Conservation (phyloP, 1,140 invertebrate species). For the Dinothrombium tinctorium region DNA sequence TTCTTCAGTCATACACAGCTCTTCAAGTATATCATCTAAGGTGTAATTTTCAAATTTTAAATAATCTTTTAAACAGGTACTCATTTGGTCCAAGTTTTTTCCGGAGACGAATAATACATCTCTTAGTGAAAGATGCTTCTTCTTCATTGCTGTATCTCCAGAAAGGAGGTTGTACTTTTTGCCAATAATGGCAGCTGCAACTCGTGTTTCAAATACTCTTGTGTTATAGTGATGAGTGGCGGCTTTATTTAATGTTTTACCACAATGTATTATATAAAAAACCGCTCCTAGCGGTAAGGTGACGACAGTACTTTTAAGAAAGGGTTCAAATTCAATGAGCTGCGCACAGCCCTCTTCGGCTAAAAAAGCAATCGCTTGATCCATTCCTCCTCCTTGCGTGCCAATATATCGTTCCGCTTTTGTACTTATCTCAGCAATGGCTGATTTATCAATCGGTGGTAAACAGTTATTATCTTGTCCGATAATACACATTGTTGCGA, state of each 20-base stretch:
- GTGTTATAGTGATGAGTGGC: slow-evolving; percentile 67
- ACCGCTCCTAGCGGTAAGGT: slow-evolving; percentile 47
- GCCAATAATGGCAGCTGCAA: slow-evolving; percentile 35
- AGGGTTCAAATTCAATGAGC: slow-evolving; percentile 77
- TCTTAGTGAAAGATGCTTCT: neutral
- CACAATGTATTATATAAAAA: slow-evolving; percentile 82
- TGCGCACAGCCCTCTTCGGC: slow-evolving; percentile 58
- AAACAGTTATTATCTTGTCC: neutral
- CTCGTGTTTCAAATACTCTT: slow-evolving; percentile 73
- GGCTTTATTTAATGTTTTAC: slow-evolving; percentile 77
- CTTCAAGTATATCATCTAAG: neutral
- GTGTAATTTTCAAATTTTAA: neutral
- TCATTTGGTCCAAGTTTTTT: slow-evolving; percentile 2
- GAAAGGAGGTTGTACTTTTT: slow-evolving; percentile 12
- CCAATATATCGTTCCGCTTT: slow-evolving; percentile 74
- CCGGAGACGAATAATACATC: neutral
- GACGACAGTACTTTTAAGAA: slow-evolving; percentile 44
- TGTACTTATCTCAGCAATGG: slow-evolving; percentile 64
- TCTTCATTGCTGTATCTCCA: neutral
- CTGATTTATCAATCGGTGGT: slow-evolving; percentile 32
- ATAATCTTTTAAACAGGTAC: neutral
- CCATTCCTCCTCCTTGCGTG: slow-evolving; percentile 88
- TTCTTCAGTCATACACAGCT: neutral
- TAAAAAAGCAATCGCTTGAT: slow-evolving; percentile 90
- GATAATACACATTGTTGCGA: slow-evolving; percentile 20